These are phyloP conservation scores for Druceiella hillmani DNA, from an alignment of 2,888 invertebrate species.

Conservation along the genomic window DNA sequence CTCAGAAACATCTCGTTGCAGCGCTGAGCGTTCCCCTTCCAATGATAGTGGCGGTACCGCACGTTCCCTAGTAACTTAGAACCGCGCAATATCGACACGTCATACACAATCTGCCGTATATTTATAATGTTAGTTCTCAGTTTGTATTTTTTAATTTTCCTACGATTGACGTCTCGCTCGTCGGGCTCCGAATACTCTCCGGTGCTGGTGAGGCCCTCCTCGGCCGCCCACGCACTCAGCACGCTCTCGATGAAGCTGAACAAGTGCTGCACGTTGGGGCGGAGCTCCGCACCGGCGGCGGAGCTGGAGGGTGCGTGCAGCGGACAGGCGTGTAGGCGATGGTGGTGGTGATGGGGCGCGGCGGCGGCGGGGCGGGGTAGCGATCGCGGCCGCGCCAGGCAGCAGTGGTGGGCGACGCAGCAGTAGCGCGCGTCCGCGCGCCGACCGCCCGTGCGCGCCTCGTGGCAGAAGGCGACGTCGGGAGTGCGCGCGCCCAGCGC, in stretches of 20 bases:
- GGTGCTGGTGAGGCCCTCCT: conserved; percentile 65
- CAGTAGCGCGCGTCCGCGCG: conserved; percentile 45
- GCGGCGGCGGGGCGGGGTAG: conserved; percentile 39
- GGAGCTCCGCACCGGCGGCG: conserved; percentile 50
- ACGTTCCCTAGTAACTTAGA: conserved; percentile 63
- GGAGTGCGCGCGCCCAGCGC: conserved; percentile 47
- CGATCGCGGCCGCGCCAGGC: conserved; percentile 43
- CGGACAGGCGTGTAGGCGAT: conserved; percentile 28
- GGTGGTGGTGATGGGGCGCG: conserved; percentile 32
- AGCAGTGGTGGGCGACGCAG: conserved; percentile 49
- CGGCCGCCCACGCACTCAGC: conserved; percentile 72
- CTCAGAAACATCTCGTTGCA: conserved; percentile 85
- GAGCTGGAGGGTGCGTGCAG: conserved; percentile 31
- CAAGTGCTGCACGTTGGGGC: conserved; percentile 73
- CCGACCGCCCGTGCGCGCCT: conserved; percentile 40
- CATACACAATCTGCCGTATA: conserved; percentile 62
- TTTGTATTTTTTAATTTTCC: conserved; percentile 56
- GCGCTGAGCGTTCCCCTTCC: conserved; percentile 79
- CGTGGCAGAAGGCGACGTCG: conserved; percentile 48
- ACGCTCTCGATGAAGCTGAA: conserved; percentile 79
- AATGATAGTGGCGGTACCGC: conserved; percentile 73
- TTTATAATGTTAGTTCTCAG: conserved; percentile 62
- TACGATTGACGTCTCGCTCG: conserved; percentile 58
- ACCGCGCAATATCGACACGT: conserved; percentile 64
- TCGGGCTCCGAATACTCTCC: conserved; percentile 71